A percentile compares a stretch with the other conserved stretches of the same genome.
phyloP scores from a whole-genome alignment of 2,888 invertebrate genomes.

The Bruchidius siliquastri region DNA sequence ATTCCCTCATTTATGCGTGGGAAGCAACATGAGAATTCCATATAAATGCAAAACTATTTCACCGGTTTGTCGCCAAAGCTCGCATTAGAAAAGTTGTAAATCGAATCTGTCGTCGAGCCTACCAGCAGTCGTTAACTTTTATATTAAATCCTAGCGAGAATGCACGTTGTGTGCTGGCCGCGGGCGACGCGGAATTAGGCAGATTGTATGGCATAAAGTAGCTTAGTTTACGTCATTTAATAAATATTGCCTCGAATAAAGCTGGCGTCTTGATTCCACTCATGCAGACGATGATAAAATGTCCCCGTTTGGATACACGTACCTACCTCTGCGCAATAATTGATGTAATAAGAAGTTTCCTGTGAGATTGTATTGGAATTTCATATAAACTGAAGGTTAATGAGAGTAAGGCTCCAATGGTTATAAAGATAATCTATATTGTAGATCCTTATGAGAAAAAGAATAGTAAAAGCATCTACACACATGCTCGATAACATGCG shows the following conservation, averaged over 20 bases:
- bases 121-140: neutral
- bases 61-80: neutral
- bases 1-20: too few species aligned
- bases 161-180: neutral
- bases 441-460: too few species aligned
- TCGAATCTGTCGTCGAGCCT: neutral
- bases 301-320: neutral
- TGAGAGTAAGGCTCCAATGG: neutral
- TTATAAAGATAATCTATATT: too few species aligned
- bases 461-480: too few species aligned
- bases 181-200: neutral
- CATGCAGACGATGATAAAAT: neutral
- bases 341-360: neutral
- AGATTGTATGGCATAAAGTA: neutral
- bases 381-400: neutral
- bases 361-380: neutral
- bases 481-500: too few species aligned
- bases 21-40: neutral
- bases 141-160: neutral
- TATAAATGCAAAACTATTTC: neutral
- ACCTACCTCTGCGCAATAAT: neutral
- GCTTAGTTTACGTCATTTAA: neutral
- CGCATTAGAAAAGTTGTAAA: neutral
- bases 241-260: neutral
- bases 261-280: neutral